These are phyloP conservation scores for Hemaris fuciformis DNA, from an alignment of 2,888 invertebrate genomes.

Conservation along the genomic window DNA sequence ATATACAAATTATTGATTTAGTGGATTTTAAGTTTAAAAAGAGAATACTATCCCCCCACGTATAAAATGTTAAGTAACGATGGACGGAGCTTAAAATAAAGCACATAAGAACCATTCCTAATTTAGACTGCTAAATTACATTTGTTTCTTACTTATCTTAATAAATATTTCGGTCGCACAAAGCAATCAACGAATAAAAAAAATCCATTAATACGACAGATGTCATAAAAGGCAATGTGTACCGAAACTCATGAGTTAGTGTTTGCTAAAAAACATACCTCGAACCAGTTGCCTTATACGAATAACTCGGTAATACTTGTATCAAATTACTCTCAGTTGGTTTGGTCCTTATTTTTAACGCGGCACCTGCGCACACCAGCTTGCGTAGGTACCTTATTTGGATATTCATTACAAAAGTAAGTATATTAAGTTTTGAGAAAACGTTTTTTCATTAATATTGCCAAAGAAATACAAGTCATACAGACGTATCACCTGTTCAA, in stretches of 20 bases:
- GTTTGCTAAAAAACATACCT: background rate
- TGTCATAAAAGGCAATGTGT: slow-evolving; percentile 4
- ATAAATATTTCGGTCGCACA: background rate
- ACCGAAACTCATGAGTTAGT: background rate
- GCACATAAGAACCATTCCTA: too few relatives aligned
- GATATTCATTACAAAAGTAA: background rate
- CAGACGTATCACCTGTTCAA: too few relatives aligned
- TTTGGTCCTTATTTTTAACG: slow-evolving; percentile 28
- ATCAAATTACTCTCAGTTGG: slow-evolving; percentile 33
- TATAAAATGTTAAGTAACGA: too few relatives aligned
- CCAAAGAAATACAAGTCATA: too few relatives aligned
- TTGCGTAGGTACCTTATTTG: slow-evolving; percentile 13
- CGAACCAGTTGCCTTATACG: slow-evolving; percentile 17
- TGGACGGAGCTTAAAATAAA: too few relatives aligned
- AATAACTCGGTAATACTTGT: slow-evolving; percentile 17
- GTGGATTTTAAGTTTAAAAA: too few relatives aligned
- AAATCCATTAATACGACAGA: background rate
- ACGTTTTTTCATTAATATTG: background rate
- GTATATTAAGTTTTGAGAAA: slow-evolving; percentile 5
- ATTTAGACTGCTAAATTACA: too few relatives aligned
- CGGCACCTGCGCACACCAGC: slow-evolving; percentile 24
- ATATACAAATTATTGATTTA: too few relatives aligned
- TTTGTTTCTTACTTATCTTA: too few relatives aligned
- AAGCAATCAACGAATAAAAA: background rate
- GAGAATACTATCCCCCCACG: too few relatives aligned